phyloP scores from a whole-genome alignment of 1,140 invertebrate genomes.

The Octopus bimaculoides region DNA sequence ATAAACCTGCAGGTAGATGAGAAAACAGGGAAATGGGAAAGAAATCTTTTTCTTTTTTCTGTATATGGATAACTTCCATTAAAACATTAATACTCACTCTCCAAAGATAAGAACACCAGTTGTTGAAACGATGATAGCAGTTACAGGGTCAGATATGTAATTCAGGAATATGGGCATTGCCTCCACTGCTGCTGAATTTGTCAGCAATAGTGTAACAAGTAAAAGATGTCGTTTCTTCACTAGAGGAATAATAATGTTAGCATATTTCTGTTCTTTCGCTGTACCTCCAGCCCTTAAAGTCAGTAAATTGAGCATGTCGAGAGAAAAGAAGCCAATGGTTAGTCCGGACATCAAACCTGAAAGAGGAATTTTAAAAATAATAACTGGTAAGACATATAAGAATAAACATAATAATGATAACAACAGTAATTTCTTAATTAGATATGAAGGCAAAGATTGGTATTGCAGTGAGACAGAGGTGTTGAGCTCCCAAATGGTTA shows the following conservation, averaged over 20 bases:
- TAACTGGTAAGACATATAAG: no score
- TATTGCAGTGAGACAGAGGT: no score
- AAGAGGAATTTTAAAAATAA: conserved; percentile 12
- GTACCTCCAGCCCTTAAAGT: conserved; percentile 48
- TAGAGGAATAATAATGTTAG: conserved; percentile 47
- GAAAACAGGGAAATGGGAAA: no score
- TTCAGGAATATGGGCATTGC: conserved; percentile 57
- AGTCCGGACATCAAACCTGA: conserved; percentile 54
- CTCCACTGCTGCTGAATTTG: conserved; percentile 54
- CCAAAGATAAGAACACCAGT: conserved; percentile 56
- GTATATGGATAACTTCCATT: no score
- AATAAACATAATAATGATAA: no score
- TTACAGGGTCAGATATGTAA: conserved; percentile 47
- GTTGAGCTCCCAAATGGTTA: no score
- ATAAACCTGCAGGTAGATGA: no score
- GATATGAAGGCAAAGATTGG: no score
- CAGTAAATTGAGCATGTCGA: conserved; percentile 49
- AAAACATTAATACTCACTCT: conserved; percentile 45
- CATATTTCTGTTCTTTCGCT: conserved; percentile 43
- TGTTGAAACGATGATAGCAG: conserved; percentile 50
- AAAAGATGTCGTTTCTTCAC: conserved; percentile 50
- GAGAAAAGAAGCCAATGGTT: conserved; percentile 51
- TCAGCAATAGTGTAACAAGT: conserved; percentile 51
- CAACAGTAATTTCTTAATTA: no score
- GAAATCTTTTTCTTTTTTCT: no score